Evolutionary conservation across 2,797 vertebrate genomes (phyloP).

Genomic region (Jordanella pulchra): DNA sequence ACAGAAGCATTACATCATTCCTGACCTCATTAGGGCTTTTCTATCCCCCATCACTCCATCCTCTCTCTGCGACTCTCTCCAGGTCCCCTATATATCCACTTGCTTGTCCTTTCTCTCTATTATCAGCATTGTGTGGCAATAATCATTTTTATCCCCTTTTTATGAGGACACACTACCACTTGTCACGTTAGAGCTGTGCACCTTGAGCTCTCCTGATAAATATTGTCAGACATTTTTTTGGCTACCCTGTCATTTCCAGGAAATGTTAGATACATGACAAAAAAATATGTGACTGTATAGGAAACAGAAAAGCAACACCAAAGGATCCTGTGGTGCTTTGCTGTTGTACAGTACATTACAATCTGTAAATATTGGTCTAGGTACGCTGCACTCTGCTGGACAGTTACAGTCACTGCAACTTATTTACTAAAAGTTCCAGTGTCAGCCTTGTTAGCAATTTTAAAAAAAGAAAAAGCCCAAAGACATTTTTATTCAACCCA

Average conservation of each 20-base stretch:
- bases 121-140: constrained; percentile 11
- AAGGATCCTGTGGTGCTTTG: constrained; percentile 34
- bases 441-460: no score
- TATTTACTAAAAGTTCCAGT: constrained; percentile 67
- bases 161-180: neutral
- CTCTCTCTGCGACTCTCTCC: constrained; percentile 49
- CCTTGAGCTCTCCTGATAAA: constrained; percentile 16
- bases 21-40: constrained; percentile 83
- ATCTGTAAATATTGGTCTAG: constrained; percentile 34
- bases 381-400: constrained; percentile 74
- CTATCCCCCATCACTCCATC: constrained; percentile 53
- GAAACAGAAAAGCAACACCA: constrained; percentile 25
- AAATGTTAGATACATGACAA: constrained; percentile 13
- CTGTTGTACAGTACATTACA: constrained; percentile 50
- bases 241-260: constrained; percentile 8
- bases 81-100: constrained; percentile 58
- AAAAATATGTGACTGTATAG: constrained; percentile 18
- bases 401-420: constrained; percentile 35
- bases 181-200: neutral
- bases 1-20: constrained; percentile 81
- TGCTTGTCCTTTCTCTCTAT: constrained; percentile 21
- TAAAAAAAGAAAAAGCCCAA: no score
- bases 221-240: neutral
- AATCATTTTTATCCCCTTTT: constrained; percentile 4
- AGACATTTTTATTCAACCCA: no score